Evolutionary conservation across 2,797 vertebrate species (phyloP).

Genomic region (Lacerta bilineata): DNA sequence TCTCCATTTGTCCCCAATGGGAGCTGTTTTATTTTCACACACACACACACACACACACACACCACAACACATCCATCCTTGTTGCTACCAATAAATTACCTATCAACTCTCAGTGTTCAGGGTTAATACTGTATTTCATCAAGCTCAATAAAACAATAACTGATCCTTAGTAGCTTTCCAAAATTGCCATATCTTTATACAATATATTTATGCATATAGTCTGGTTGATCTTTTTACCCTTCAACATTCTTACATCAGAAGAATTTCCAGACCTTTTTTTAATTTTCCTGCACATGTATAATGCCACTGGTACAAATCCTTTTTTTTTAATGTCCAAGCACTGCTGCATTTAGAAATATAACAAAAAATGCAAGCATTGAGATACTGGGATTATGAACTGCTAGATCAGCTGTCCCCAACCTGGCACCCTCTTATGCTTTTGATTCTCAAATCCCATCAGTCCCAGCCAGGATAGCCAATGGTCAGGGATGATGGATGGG

Average conservation of each 20-base stretch:
- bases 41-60: too few species aligned
- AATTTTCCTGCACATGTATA: conserved; percentile 2
- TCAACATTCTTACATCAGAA: too few species aligned
- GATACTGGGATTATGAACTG: not conserved
- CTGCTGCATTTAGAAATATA: not conserved
- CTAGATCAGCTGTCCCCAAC: not conserved
- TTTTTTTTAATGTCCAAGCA: not conserved
- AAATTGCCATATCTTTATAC: conserved; percentile 10
- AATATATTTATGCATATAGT: not conserved
- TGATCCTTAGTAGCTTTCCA: not conserved
- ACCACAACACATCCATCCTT: not conserved
- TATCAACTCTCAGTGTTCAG: not conserved
- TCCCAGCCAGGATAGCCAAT: too few species aligned
- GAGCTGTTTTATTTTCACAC: not conserved
- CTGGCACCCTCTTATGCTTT: too few species aligned
- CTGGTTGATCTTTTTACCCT: conserved; percentile 6
- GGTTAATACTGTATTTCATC: not conserved
- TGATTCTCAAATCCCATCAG: too few species aligned
- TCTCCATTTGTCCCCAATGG: not conserved
- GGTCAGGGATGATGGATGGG: too few species aligned
- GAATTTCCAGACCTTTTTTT: conserved; percentile 2
- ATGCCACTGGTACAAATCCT: not conserved
- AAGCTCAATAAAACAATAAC: conserved; percentile 11
- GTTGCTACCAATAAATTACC: not conserved
- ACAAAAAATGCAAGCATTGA: not conserved